Percentiles rank a stretch among this genome's conserved stretches.
Evolutionary conservation across 1,140 invertebrate species (phyloP).

Genomic region (Cataglyphis hispanica): DNA sequence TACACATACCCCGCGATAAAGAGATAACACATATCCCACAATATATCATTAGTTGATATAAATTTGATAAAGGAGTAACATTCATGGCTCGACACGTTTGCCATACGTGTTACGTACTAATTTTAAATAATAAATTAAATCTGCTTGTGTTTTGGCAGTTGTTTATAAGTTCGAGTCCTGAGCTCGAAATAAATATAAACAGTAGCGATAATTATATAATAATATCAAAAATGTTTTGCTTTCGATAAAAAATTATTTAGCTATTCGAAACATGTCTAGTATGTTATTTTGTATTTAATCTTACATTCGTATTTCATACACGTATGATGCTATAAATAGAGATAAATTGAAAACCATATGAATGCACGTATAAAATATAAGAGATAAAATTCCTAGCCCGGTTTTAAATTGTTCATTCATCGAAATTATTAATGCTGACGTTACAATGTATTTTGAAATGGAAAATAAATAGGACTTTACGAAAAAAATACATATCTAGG

Average conservation of each 20-base stretch:
- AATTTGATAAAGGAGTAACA: too few species aligned
- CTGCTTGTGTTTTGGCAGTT: not conserved
- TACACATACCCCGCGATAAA: not conserved
- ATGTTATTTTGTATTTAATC: not conserved
- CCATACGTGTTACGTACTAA: not conserved
- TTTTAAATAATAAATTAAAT: not conserved
- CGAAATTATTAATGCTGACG: too few species aligned
- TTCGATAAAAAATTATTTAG: not conserved
- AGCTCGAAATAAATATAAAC: not conserved
- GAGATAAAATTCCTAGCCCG: too few species aligned
- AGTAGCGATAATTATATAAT: not conserved
- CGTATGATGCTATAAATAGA: too few species aligned
- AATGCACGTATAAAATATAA: too few species aligned
- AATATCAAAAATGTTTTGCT: not conserved
- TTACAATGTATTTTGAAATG: too few species aligned
- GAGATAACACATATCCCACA: not conserved
- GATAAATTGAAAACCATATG: too few species aligned
- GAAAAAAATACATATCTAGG: too few species aligned
- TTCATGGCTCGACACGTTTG: too few species aligned
- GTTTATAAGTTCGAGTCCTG: not conserved
- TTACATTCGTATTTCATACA: not conserved
- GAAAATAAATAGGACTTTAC: too few species aligned
- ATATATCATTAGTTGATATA: not conserved
- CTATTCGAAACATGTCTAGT: not conserved
- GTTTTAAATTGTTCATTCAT: too few species aligned